Evolutionary conservation across 2,888 invertebrate genomes (phyloP).

Genomic region (Diabrotica balteata): DNA sequence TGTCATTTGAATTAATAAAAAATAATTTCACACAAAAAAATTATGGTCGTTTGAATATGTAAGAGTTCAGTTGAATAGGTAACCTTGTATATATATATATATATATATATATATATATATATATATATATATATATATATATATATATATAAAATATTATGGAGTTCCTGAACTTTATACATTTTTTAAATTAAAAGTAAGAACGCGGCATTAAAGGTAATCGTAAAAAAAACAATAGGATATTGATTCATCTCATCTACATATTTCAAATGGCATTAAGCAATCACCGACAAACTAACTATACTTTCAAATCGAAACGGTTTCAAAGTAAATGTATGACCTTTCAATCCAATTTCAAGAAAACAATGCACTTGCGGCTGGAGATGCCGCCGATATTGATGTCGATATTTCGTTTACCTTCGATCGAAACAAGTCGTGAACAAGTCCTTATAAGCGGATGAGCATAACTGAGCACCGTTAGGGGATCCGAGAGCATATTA

Average conservation of each 20-base stretch:
- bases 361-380: slow-evolving; percentile 13
- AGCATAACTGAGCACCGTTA: slow-evolving; percentile 1
- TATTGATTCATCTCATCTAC: slow-evolving; percentile 3
- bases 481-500: neutral
- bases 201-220: neutral
- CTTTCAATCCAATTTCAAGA: slow-evolving; percentile 3
- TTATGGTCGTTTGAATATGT: too few species aligned
- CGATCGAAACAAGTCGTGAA: slow-evolving; percentile 3
- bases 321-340: slow-evolving; percentile 5
- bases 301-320: slow-evolving; percentile 1
- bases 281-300: neutral
- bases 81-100: too few species aligned
- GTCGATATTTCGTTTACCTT: slow-evolving; percentile 9
- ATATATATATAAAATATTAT: too few species aligned
- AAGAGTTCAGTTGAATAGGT: too few species aligned
- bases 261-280: neutral
- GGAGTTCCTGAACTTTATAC: too few species aligned
- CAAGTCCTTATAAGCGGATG: neutral
- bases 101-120: too few species aligned
- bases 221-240: neutral
- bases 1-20: too few species aligned
- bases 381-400: slow-evolving; percentile 1
- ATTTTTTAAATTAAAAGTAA: too few species aligned
- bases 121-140: too few species aligned
- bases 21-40: too few species aligned